Percentiles rank a stretch among this genome's conserved stretches.
These are phyloP conservation scores for Hemibagrus guttatus DNA, from an alignment of 2,797 vertebrate genomes.

Conservation along the genomic window DNA sequence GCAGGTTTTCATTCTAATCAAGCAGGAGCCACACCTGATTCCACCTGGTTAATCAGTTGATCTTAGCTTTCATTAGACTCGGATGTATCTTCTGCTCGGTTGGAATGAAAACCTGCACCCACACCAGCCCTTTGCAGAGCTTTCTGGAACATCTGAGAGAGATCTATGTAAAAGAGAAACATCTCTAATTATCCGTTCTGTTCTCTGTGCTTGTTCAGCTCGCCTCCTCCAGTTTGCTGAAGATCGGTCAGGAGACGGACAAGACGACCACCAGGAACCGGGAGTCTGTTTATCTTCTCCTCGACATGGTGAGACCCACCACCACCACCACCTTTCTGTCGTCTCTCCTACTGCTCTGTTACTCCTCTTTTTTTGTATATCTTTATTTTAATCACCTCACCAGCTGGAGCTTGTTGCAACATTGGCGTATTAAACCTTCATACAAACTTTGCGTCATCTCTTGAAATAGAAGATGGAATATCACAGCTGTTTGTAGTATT, in stretches of 20 bases:
- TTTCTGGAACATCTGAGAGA: too few species aligned
- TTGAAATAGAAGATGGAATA: neutral
- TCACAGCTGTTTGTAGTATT: neutral
- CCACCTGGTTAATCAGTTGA: too few species aligned
- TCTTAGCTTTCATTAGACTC: too few species aligned
- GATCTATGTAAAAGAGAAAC: too few species aligned
- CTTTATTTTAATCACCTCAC: neutral
- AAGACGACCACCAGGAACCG: constrained; percentile 97
- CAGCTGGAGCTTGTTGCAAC: neutral
- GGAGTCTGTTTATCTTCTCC: constrained; percentile 96
- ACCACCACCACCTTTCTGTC: neutral
- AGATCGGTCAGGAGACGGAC: constrained; percentile 98
- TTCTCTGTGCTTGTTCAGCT: constrained; percentile 73
- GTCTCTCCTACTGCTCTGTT: neutral
- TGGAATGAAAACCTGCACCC: too few species aligned
- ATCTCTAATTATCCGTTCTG: neutral
- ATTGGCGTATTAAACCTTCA: neutral
- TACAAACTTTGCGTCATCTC: neutral
- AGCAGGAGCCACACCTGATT: too few species aligned
- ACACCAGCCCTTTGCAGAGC: too few species aligned
- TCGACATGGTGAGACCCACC: constrained; percentile 86
- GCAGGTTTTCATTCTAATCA: too few species aligned
- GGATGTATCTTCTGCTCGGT: too few species aligned
- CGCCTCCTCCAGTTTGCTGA: constrained; percentile 94
- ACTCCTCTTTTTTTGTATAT: neutral